Evolutionary conservation across 2,113 vertebrate species (phyloP).

Genomic region (Triplophysa rosa): DNA sequence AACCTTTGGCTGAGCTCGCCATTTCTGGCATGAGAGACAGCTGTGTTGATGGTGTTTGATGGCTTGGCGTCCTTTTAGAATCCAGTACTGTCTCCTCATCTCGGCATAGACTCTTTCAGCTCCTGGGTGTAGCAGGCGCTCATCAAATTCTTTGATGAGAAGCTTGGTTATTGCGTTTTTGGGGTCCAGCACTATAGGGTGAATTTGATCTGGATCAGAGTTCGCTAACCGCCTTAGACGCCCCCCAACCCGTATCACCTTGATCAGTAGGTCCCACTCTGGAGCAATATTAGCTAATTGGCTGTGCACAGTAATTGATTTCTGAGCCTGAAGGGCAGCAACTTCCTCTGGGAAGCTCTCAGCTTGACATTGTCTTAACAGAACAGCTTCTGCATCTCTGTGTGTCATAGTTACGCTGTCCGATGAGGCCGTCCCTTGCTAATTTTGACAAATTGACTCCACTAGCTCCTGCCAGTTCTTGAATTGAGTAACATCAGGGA

Average conservation of each 20-base stretch:
- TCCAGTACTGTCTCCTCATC: background rate
- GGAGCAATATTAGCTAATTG: background rate
- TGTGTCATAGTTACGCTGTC: background rate
- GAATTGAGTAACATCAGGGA: background rate
- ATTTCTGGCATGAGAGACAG: background rate
- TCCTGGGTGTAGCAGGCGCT: background rate
- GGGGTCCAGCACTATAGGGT: background rate
- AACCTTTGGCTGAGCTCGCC: background rate
- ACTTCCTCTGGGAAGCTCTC: background rate
- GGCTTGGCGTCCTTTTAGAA: background rate
- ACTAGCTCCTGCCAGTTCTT: background rate
- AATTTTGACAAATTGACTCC: background rate
- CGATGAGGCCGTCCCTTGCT: background rate
- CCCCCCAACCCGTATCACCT: background rate
- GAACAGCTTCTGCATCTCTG: background rate
- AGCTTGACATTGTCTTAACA: background rate
- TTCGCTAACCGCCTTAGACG: background rate
- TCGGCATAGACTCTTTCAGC: background rate
- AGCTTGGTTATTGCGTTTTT: background rate
- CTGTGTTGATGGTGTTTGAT: too few species aligned
- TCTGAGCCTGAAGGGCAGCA: background rate
- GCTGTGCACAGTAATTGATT: background rate
- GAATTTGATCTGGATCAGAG: background rate
- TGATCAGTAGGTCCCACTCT: background rate
- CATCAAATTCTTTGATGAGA: background rate